These are phyloP conservation scores for Euwallacea similis DNA, from an alignment of 1,140 invertebrate genomes.

Conservation along the genomic window DNA sequence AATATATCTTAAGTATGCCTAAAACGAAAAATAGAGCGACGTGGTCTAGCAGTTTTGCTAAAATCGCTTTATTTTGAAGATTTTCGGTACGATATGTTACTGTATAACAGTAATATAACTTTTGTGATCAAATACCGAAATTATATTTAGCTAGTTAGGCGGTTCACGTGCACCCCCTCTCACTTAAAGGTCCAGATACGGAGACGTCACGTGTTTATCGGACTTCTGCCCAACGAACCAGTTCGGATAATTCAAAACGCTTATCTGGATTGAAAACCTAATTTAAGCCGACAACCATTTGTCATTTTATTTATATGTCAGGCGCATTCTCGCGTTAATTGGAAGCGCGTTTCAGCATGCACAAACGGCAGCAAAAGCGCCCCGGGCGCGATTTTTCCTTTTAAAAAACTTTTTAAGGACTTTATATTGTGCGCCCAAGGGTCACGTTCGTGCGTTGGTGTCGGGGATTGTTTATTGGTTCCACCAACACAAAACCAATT, in stretches of 20 bases:
- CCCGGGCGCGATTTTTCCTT: background rate
- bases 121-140: no score
- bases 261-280: slow-evolving; percentile 39
- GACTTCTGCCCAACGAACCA: slow-evolving; percentile 36
- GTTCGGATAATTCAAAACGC: slow-evolving; percentile 40
- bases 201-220: slow-evolving; percentile 29
- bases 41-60: no score
- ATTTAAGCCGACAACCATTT: slow-evolving; percentile 40
- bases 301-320: slow-evolving; percentile 40
- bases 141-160: no score
- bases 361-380: slow-evolving; percentile 6
- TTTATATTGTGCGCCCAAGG: slow-evolving; percentile 2
- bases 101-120: no score
- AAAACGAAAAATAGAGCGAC: no score
- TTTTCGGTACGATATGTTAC: no score
- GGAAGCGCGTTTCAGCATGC: slow-evolving; percentile 18
- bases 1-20: no score
- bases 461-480: background rate
- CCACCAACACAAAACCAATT: background rate
- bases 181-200: slow-evolving; percentile 29
- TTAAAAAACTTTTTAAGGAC: slow-evolving; percentile 4
- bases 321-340: slow-evolving; percentile 35
- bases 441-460: background rate
- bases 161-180: background rate
- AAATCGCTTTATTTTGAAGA: no score